Base-by-base conservation (phyloP, 1,140 invertebrate species). In the Musca vetustissima region DNA sequence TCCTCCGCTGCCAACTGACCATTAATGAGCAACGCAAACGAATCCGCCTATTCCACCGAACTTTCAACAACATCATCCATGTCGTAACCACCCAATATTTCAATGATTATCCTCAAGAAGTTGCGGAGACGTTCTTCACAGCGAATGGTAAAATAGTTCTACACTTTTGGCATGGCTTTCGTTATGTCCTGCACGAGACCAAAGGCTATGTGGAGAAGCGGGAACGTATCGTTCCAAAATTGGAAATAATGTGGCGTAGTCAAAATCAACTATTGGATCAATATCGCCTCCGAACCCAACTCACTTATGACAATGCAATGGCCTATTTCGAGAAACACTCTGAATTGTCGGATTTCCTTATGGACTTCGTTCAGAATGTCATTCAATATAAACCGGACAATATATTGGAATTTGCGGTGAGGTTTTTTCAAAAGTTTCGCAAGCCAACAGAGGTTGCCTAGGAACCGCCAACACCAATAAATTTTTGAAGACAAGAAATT, bases 391-490 rank as follows among this genome's bases (percentile, higher is more conserved):
- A 80, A 66, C 78, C 78, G 28, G 66, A 25, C n/a, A 78, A 78
- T 61, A 74, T 80, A 6, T 71, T 80, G 0, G 75, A 80, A 64
- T 80, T 80, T 32, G 75, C 76, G 15, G 74, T 80, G 9, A 75
- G 76, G 71, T 80, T 77, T 47, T 80, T 80, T 19, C 78, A 80
- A 25, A 80, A 80, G 32, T 75, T 80, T 73, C 52, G 75, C 75
- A 22, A 50, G 50, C 57, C 55, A 19, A 1, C n/a, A 19, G 17
- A 9, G 13, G 13, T 9, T 11, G 36, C 17, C 0, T 32, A 25
- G 28, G 11, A 19, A 1, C 2, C 8, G n/a, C 21, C n/a, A n/a
- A n/a, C n/a, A n/a, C n/a, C n/a, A n/a, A n/a, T n/a, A n/a, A n/a
- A n/a, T n/a, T n/a, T n/a, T n/a, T n/a, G n/a, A n/a, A n/a, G n/a